Evolutionary conservation across 1,140 invertebrate genomes (phyloP).

Genomic region (Notospermus geniculatus): DNA sequence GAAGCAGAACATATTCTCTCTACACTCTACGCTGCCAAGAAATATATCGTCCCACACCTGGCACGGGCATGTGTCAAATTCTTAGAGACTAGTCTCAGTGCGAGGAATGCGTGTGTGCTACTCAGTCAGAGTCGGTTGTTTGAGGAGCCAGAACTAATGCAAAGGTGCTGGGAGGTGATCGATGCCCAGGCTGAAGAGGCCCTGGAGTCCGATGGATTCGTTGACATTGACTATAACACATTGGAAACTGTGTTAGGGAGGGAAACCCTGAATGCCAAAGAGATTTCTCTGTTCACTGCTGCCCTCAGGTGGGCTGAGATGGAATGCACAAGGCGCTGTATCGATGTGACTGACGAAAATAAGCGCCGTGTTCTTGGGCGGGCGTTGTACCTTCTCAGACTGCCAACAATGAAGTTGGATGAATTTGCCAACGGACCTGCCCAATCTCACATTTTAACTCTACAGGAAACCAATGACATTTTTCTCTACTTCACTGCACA

Average conservation of each 20-base stretch:
- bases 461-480: slow-evolving; percentile 73
- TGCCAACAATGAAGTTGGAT: slow-evolving; percentile 80
- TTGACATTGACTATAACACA: slow-evolving; percentile 81
- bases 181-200: slow-evolving; percentile 82
- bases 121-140: slow-evolving; percentile 76
- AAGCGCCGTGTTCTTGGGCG: slow-evolving; percentile 68
- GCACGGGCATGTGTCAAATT: slow-evolving; percentile 82
- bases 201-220: slow-evolving; percentile 79
- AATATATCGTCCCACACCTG: slow-evolving; percentile 79
- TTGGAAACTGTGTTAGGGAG: slow-evolving; percentile 76
- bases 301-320: slow-evolving; percentile 73
- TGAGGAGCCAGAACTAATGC: slow-evolving; percentile 76
- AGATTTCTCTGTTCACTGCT: slow-evolving; percentile 76
- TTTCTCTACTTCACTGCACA: slow-evolving; percentile 76
- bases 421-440: slow-evolving; percentile 82
- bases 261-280: slow-evolving; percentile 76
- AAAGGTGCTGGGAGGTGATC: slow-evolving; percentile 83
- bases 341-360: slow-evolving; percentile 69
- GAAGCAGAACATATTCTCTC: slow-evolving; percentile 82
- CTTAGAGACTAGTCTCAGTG: slow-evolving; percentile 73
- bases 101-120: slow-evolving; percentile 80
- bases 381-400: slow-evolving; percentile 73
- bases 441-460: slow-evolving; percentile 67
- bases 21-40: slow-evolving; percentile 82
- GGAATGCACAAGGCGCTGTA: slow-evolving; percentile 69